A percentile compares a stretch with the other conserved stretches of the same genome.
Evolutionary conservation across 2,888 invertebrate species (phyloP).

Genomic region (Drosophila recens): DNA sequence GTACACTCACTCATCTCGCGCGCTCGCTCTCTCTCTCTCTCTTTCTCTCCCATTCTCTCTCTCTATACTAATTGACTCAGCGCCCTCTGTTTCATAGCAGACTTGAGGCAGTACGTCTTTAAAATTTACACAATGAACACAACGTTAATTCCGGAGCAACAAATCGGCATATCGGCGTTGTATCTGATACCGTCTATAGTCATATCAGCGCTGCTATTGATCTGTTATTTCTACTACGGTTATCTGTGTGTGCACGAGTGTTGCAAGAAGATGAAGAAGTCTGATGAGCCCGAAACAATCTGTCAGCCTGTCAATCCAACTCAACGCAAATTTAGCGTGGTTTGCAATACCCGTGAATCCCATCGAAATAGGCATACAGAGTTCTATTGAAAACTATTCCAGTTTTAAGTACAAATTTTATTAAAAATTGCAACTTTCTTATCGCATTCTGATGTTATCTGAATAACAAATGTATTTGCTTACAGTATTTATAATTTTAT

Average conservation of each 20-base stretch:
- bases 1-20: neutral
- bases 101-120: conserved; percentile 24
- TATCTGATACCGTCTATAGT: conserved; percentile 34
- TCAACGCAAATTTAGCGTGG: neutral
- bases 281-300: neutral
- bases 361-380: conserved; percentile 20
- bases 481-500: neutral
- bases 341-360: neutral
- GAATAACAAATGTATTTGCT: neutral
- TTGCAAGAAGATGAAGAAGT: neutral
- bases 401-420: conserved; percentile 19
- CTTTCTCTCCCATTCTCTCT: neutral
- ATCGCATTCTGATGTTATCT: neutral
- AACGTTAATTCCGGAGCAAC: neutral
- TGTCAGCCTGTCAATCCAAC: neutral
- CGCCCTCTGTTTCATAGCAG: conserved; percentile 16
- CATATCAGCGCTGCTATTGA: conserved; percentile 17
- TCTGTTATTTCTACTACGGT: conserved; percentile 37
- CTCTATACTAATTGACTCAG: conserved; percentile 13
- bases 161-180: neutral
- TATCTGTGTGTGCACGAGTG: conserved; percentile 41
- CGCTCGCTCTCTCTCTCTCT: neutral
- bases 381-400: conserved; percentile 16
- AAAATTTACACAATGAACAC: conserved; percentile 38
- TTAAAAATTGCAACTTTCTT: neutral